Percentiles rank a stretch among this genome's conserved stretches.
phyloP scores from a whole-genome alignment of 2,797 vertebrate genomes.

The Propithecus perrieri region DNA sequence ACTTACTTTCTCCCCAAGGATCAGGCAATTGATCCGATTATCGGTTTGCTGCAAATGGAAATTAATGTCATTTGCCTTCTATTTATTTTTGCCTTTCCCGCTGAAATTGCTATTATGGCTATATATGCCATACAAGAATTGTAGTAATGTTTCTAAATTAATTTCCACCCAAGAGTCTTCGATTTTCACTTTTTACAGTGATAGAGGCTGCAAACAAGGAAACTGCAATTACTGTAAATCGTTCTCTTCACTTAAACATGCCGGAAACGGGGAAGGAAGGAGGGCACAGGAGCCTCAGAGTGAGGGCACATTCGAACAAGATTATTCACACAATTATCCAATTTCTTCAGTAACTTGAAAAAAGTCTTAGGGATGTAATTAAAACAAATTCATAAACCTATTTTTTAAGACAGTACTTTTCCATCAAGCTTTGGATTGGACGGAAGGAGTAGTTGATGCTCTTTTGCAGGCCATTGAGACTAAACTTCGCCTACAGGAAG shows the following conservation, averaged over 20 bases:
- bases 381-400: background rate
- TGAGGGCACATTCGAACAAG: background rate
- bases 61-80: background rate
- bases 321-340: background rate
- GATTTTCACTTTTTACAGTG: background rate
- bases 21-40: background rate
- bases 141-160: constrained; percentile 41
- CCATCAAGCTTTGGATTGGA: background rate
- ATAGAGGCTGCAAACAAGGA: background rate
- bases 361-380: background rate
- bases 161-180: constrained; percentile 32
- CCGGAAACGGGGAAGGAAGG: background rate
- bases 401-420: background rate
- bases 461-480: background rate
- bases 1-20: background rate
- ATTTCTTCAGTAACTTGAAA: background rate
- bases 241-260: background rate
- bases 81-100: background rate
- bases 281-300: background rate
- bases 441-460: background rate
- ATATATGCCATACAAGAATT: background rate
- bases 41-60: constrained; percentile 7
- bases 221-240: background rate
- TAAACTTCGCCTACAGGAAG: background rate
- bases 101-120: constrained; percentile 1